phyloP scores from a whole-genome alignment of 2,113 vertebrate genomes.

The Hystrix cristata region DNA sequence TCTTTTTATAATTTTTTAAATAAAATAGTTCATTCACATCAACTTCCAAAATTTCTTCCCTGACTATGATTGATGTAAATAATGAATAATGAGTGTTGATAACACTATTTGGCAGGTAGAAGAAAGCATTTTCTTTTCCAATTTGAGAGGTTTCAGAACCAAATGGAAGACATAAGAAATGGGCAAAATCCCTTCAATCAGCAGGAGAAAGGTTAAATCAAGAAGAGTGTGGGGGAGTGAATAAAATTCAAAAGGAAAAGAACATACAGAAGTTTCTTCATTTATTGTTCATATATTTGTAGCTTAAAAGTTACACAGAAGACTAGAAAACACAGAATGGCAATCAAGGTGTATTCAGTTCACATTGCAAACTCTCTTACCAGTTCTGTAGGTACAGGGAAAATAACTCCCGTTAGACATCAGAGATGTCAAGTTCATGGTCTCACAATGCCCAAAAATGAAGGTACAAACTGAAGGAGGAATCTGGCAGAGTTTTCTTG shows the following conservation, averaged over 20 bases:
- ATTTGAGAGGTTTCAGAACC: neutral
- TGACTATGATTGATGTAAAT: neutral
- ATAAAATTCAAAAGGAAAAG: neutral
- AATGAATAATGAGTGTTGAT: neutral
- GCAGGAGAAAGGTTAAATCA: neutral
- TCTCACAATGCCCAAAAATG: neutral
- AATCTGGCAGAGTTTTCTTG: neutral
- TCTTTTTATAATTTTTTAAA: neutral
- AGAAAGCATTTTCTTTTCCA: neutral
- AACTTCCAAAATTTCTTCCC: neutral
- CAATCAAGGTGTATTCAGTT: neutral
- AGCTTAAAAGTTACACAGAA: neutral
- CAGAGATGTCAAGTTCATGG: neutral
- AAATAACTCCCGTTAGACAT: neutral
- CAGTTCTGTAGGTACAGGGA: neutral
- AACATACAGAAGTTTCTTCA: neutral
- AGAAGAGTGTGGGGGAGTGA: neutral
- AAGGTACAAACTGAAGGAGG: neutral
- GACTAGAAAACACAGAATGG: neutral
- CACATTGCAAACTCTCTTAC: neutral
- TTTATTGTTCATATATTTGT: neutral
- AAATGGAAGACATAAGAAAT: neutral
- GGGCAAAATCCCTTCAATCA: neutral
- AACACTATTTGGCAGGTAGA: neutral
- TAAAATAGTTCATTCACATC: neutral